These are phyloP conservation scores for Eulemur albifrons DNA, from an alignment of 2,797 vertebrate species.

Conservation along the genomic window DNA sequence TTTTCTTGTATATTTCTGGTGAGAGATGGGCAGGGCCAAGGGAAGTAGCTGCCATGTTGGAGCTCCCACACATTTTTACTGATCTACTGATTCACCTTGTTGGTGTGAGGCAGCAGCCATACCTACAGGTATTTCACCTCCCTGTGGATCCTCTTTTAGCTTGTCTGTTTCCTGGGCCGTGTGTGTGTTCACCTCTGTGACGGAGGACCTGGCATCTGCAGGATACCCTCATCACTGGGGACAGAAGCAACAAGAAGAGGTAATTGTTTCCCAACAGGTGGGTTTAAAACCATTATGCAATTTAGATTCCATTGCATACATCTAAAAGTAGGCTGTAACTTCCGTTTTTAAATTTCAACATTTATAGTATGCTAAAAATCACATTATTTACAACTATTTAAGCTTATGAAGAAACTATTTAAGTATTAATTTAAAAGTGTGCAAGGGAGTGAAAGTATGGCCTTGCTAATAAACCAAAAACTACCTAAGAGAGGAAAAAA, in stretches of 20 bases:
- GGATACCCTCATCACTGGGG: not conserved
- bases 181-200: not conserved
- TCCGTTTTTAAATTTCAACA: conserved; percentile 16
- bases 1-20: not conserved
- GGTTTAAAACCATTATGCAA: not conserved
- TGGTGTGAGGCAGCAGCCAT: not conserved
- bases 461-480: too few relatives aligned
- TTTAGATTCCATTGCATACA: not conserved
- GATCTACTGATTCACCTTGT: not conserved
- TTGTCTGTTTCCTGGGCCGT: not conserved
- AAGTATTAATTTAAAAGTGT: not conserved
- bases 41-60: not conserved
- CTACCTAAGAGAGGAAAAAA: too few relatives aligned
- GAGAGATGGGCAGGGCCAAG: not conserved
- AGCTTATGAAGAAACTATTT: not conserved
- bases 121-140: not conserved
- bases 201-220: not conserved
- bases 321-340: not conserved
- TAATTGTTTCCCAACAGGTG: not conserved
- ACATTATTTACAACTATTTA: not conserved
- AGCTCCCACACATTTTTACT: not conserved
- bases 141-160: not conserved
- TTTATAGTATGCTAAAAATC: not conserved
- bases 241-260: not conserved
- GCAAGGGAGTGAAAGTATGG: not conserved